phyloP scores from a whole-genome alignment of 1,140 invertebrate species.

The Limonius californicus region DNA sequence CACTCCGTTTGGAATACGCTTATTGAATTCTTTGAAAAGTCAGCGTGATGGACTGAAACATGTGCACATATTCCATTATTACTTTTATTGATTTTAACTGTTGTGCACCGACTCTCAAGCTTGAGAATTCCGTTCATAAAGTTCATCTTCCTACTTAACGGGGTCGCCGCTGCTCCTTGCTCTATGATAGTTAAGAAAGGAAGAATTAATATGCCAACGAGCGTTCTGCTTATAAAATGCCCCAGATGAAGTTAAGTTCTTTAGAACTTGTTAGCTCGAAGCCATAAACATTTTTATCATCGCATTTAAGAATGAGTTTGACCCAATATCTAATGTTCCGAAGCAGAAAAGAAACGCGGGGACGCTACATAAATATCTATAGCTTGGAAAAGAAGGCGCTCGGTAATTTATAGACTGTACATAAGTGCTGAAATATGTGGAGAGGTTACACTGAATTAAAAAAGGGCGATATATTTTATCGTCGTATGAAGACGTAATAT shows the following conservation, averaged over 20 bases:
- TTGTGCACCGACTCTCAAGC: neutral
- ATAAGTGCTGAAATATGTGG: neutral
- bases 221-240: constrained; percentile 1
- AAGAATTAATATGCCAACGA: neutral
- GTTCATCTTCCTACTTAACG: neutral
- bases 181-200: neutral
- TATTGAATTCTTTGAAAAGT: constrained; percentile 13
- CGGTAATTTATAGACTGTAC: neutral
- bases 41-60: constrained; percentile 12
- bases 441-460: neutral
- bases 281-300: constrained; percentile 12
- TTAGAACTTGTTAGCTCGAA: neutral
- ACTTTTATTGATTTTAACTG: constrained; percentile 7
- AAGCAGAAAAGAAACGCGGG: neutral
- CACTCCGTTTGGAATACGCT: neutral
- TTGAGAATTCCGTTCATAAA: neutral
- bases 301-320: constrained; percentile 7
- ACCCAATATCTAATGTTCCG: neutral
- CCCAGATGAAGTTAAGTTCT: neutral
- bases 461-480: neutral
- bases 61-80: constrained; percentile 10
- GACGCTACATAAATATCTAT: neutral
- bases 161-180: neutral
- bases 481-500: neutral
- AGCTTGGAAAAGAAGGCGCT: neutral